phyloP scores from a whole-genome alignment of 2,888 invertebrate species.

The Chromoteleia sp. region DNA sequence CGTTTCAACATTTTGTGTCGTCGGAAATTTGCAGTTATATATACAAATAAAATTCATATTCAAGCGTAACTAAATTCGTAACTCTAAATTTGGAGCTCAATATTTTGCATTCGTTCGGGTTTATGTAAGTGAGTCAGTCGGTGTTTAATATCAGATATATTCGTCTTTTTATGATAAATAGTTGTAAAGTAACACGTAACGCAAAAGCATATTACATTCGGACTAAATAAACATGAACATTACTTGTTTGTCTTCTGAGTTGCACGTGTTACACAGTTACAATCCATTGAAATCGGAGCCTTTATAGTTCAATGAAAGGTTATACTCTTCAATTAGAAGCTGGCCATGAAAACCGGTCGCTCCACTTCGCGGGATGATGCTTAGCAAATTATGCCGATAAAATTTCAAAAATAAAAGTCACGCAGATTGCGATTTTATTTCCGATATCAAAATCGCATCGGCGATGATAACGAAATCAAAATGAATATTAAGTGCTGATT shows the following conservation, averaged over 20 bases:
- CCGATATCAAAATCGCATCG: neutral
- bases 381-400: slow-evolving; percentile 36
- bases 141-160: slow-evolving; percentile 18
- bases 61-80: neutral
- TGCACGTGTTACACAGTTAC: slow-evolving; percentile 45
- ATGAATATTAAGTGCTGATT: neutral
- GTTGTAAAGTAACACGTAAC: slow-evolving; percentile 10
- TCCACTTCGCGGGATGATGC: slow-evolving; percentile 43
- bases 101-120: neutral
- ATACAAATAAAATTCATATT: neutral
- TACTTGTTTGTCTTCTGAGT: slow-evolving; percentile 43
- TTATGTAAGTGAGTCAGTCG: neutral
- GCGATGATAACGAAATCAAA: neutral
- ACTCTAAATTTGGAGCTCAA: slow-evolving; percentile 4
- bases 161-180: slow-evolving; percentile 8
- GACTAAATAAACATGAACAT: slow-evolving; percentile 1
- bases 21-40: no score
- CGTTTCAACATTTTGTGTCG: no score
- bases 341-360: slow-evolving; percentile 63
- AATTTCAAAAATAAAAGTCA: slow-evolving; percentile 25
- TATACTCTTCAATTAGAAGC: slow-evolving; percentile 59
- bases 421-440: neutral
- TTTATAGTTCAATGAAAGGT: slow-evolving; percentile 65
- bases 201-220: slow-evolving; percentile 41
- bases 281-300: slow-evolving; percentile 60